Base-by-base conservation (phyloP, 2,113 vertebrate genomes). In the Neotoma lepida region DNA sequence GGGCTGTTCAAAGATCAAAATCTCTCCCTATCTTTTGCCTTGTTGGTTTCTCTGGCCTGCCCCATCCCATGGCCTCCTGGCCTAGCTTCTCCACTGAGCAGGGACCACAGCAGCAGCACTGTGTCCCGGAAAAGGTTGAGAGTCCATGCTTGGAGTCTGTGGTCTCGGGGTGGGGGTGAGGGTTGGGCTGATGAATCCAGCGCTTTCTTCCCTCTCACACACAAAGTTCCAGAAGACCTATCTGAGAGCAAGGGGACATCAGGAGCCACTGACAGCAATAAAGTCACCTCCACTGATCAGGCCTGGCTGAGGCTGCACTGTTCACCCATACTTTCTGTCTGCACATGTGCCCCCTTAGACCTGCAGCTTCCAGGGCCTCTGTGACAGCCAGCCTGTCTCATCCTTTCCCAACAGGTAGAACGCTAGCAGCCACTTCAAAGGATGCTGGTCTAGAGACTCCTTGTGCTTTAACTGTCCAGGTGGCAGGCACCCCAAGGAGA, bases 261-360 rank as follows among this genome's bases (percentile, higher is more conserved):
- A 15, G 84, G n/a, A 39, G 9, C 61, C n/a, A 1, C 30, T 0
- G 0, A 1, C 18, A 44, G 7, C 1, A 5, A 30, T 0, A 14
- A 13, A n/a, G 26, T 26, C 33, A 46, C n/a, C 33, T 41, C 51
- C 18, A 4, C 10, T 2, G 33, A 28, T 2, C 20, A 49, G 18
- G 49, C 56, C 3, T 35, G 2, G 18, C 30, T 1, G n/a, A 44
- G 71, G 35, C 56, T 33, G 18, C 8, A 17, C 35, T 4, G 2
- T 3, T n/a, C 1, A 15, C 73, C 35, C 20, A 39, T 20, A 6
- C 41, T 13, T 61, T 24, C 14, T 35, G 24, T 82, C 58, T 22
- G 49, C 20, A 24, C 10, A 1, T 6, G 2, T 14, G 22, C 51
- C 4, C 4, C 20, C 10, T 56, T 80, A 56, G 3, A n/a, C 5